Conservation (phyloP, 2,113 vertebrate species). For the Ammodytes dubius region DNA sequence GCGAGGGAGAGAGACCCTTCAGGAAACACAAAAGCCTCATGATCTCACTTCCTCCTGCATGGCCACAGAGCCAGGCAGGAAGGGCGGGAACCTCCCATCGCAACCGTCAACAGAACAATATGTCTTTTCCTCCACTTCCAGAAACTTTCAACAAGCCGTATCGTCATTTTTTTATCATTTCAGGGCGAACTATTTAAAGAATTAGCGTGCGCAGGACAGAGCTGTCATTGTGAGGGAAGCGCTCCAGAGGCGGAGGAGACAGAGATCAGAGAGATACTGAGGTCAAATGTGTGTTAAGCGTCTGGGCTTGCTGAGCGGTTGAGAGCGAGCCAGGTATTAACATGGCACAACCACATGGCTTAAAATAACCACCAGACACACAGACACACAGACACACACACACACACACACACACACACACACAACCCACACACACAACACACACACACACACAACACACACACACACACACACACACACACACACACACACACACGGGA, state of each 20-base stretch:
- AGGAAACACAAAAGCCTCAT: slow-evolving; percentile 10
- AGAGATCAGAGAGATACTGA: slow-evolving; percentile 18
- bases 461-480: too few species aligned
- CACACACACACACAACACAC: slow-evolving; percentile 11
- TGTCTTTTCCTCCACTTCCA: slow-evolving; percentile 40
- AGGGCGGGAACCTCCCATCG: slow-evolving; percentile 67
- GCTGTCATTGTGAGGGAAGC: slow-evolving; percentile 2
- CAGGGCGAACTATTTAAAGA: slow-evolving; percentile 43
- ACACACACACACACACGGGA: slow-evolving; percentile 26
- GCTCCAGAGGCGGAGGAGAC: slow-evolving; percentile 17
- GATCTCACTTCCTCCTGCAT: slow-evolving; percentile 72
- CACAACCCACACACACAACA: background rate
- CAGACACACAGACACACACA: too few species aligned
- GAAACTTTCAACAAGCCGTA: background rate
- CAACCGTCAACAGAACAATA: slow-evolving; percentile 64
- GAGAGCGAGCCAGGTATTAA: slow-evolving; percentile 26
- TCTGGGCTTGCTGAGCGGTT: slow-evolving; percentile 14
- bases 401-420: slow-evolving; percentile 1
- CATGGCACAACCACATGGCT: slow-evolving; percentile 52
- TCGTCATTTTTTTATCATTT: slow-evolving; percentile 5
- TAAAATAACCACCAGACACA: too few species aligned
- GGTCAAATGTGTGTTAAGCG: slow-evolving; percentile 40
- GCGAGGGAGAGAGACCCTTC: background rate
- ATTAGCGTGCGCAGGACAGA: slow-evolving; percentile 21
- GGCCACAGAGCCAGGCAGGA: slow-evolving; percentile 66